phyloP scores from a whole-genome alignment of 2,797 vertebrate species.

The Petrocephalus sullivani region DNA sequence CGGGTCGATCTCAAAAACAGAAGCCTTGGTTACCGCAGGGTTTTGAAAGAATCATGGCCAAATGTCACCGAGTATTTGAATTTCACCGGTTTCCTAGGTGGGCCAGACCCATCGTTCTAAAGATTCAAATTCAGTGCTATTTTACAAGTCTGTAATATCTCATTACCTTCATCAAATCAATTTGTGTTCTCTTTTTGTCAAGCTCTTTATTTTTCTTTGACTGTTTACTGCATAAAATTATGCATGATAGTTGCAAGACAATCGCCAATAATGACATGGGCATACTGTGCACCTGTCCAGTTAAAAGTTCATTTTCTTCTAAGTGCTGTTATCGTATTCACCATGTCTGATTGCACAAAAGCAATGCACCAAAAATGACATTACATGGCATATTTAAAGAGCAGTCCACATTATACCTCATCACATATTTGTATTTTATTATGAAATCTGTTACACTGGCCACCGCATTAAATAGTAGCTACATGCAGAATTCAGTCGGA shows the following conservation, averaged over 20 bases:
- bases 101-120: not conserved
- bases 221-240: slow-evolving; percentile 3
- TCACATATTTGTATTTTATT: not conserved
- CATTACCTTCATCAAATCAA: not conserved
- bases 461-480: not conserved
- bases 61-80: not conserved
- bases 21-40: not conserved
- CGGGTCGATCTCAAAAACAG: not conserved
- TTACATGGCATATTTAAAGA: not conserved
- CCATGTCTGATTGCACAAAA: not conserved
- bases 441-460: not conserved
- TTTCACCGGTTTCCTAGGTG: not conserved
- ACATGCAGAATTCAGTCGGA: not conserved
- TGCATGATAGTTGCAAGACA: not conserved
- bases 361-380: not conserved
- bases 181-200: not conserved
- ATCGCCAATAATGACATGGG: not conserved
- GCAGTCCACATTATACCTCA: not conserved
- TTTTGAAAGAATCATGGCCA: not conserved
- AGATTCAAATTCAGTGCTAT: not conserved
- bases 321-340: not conserved
- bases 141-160: not conserved
- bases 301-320: not conserved
- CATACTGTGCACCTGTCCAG: not conserved
- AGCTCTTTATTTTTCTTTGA: not conserved